phyloP scores from a whole-genome alignment of 1,140 invertebrate species.

The Monomorium pharaonis region DNA sequence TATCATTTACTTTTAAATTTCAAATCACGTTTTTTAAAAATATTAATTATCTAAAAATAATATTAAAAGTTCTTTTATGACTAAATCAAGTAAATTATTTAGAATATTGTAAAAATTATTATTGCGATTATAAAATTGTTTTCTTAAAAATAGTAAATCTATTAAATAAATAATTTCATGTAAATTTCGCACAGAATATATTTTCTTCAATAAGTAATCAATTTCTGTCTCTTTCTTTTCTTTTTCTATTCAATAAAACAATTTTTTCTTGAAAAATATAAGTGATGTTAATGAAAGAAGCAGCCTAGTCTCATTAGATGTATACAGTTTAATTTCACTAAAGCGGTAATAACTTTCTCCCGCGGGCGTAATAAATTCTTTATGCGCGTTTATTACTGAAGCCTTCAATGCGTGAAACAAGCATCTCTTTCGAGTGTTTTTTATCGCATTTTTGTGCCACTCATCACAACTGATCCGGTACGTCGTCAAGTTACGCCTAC shows the following conservation, averaged over 20 bases:
- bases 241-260: neutral
- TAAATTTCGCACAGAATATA: neutral
- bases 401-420: conserved; percentile 27
- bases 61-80: no score
- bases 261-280: neutral
- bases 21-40: no score
- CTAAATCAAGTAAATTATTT: neutral
- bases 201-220: neutral
- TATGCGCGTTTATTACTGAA: conserved; percentile 1
- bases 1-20: no score
- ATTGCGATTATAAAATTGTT: neutral
- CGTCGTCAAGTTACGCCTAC: neutral
- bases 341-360: conserved; percentile 41
- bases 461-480: neutral
- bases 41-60: no score
- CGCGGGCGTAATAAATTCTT: conserved; percentile 37
- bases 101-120: neutral
- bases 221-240: neutral
- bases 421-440: conserved; percentile 35
- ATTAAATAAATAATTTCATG: neutral
- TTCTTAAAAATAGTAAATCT: neutral
- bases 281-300: neutral
- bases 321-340: conserved; percentile 14
- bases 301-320: conserved; percentile 3
- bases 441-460: neutral